Conservation (phyloP, 2,888 invertebrate genomes). For the Lysandra bellargus region DNA sequence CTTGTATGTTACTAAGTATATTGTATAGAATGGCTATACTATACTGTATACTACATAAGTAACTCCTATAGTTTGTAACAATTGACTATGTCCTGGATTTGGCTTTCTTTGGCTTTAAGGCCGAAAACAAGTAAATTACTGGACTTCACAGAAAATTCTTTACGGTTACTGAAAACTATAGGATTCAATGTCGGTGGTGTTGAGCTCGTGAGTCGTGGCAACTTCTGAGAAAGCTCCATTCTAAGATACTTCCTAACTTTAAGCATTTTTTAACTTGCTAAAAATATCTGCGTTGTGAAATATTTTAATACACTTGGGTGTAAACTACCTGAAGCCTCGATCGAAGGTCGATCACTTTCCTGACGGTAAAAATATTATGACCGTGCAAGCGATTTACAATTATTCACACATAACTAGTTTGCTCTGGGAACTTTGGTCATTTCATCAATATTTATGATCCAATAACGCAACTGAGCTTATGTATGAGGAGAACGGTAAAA, state of each 20-base stretch:
- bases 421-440: slow-evolving; percentile 27
- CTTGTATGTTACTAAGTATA: neutral
- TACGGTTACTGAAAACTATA: no score
- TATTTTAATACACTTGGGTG: slow-evolving; percentile 16
- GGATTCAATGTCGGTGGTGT: no score
- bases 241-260: neutral
- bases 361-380: slow-evolving; percentile 34
- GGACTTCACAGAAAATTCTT: no score
- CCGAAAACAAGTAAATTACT: no score
- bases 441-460: slow-evolving; percentile 34
- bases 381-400: slow-evolving; percentile 27
- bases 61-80: neutral
- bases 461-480: slow-evolving; percentile 5
- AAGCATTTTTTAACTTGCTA: neutral
- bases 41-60: no score
- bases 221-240: neutral
- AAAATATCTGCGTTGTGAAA: slow-evolving; percentile 29
- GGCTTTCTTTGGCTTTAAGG: neutral
- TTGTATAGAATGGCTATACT: neutral
- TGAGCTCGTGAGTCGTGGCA: neutral
- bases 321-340: slow-evolving; percentile 30
- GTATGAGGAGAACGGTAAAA: slow-evolving; percentile 5
- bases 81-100: neutral
- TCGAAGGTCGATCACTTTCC: slow-evolving; percentile 39
- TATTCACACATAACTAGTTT: slow-evolving; percentile 26